A percentile compares a stretch with the other conserved stretches of the same genome.
Evolutionary conservation across 2,797 vertebrate species (phyloP).

Genomic region (Thripadectes ignobilis): DNA sequence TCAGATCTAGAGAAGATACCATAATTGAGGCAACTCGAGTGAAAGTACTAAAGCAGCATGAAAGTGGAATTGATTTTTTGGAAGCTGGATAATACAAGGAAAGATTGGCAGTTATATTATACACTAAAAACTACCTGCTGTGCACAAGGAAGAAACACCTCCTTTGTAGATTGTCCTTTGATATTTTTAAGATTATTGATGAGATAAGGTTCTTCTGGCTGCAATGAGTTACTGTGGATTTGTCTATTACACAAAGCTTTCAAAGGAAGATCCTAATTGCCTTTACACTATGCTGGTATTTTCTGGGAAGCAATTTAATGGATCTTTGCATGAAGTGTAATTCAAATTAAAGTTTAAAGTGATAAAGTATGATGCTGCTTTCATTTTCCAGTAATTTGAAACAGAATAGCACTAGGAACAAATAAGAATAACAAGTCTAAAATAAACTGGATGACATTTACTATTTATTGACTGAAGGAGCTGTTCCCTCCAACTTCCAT

Average conservation of each 20-base stretch:
- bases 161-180: slow-evolving; percentile 25
- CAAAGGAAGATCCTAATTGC: slow-evolving; percentile 25
- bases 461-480: neutral
- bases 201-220: slow-evolving; percentile 18
- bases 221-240: slow-evolving; percentile 13
- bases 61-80: slow-evolving; percentile 50
- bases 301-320: slow-evolving; percentile 29
- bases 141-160: slow-evolving; percentile 40
- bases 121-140: neutral
- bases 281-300: neutral
- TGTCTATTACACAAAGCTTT: slow-evolving; percentile 20
- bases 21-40: slow-evolving; percentile 40
- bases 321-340: slow-evolving; percentile 4
- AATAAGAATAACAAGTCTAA: neutral
- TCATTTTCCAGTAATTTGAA: slow-evolving; percentile 40
- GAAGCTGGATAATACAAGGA: slow-evolving; percentile 22
- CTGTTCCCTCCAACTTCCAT: neutral
- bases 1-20: slow-evolving; percentile 41
- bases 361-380: slow-evolving; percentile 14
- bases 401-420: neutral
- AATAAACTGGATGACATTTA: neutral
- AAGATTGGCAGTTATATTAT: slow-evolving; percentile 59
- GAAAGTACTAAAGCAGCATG: slow-evolving; percentile 58
- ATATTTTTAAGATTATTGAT: slow-evolving; percentile 41
- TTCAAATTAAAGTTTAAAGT: slow-evolving; percentile 54